Conservation (phyloP, 2,797 vertebrate species). For the Xiphorhynchus erythropygius region DNA sequence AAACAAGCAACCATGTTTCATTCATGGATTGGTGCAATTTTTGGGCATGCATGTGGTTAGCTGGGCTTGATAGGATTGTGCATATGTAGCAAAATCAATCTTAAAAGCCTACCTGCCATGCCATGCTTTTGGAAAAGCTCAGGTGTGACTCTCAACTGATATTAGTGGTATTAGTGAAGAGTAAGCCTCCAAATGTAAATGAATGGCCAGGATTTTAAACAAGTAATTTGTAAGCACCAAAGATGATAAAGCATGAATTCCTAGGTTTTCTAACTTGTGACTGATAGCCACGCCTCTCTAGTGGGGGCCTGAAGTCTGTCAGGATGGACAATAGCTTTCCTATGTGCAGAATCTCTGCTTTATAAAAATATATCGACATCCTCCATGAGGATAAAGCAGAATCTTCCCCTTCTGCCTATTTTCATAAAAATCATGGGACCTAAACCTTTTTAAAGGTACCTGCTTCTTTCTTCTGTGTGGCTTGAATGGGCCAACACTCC, state of each 20-base stretch:
- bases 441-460: background rate
- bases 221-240: background rate
- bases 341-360: background rate
- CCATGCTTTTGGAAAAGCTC: background rate
- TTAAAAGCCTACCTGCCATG: background rate
- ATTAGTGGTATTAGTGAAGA: background rate
- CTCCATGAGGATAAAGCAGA: background rate
- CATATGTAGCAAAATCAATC: background rate
- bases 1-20: background rate
- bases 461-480: background rate
- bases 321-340: background rate
- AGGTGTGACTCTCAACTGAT: background rate
- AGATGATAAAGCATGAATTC: background rate
- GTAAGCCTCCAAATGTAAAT: background rate
- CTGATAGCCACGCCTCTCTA: background rate
- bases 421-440: background rate
- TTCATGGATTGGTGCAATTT: background rate
- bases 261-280: accelerated
- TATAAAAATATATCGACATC: background rate
- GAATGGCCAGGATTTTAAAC: background rate
- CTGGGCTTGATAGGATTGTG: background rate
- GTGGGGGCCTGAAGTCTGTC: background rate
- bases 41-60: background rate
- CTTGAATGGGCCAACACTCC: background rate
- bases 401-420: background rate